phyloP scores from a whole-genome alignment of 2,113 vertebrate species.

The Narcine bancroftii region DNA sequence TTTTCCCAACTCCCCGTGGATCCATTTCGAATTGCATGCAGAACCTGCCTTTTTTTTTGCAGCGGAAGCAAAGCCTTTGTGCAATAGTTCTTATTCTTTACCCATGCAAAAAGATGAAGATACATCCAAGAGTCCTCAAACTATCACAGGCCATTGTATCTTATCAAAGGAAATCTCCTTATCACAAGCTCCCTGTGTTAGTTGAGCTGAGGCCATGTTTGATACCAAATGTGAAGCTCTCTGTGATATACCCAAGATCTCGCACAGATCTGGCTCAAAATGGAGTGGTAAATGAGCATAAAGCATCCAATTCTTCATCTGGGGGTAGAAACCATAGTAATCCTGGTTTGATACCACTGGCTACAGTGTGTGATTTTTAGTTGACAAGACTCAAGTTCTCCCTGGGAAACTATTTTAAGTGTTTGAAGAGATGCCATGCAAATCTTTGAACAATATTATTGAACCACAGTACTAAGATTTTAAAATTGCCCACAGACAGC shows the following conservation, averaged over 20 bases:
- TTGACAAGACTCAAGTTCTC: background rate
- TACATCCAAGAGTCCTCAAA: background rate
- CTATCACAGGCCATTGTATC: background rate
- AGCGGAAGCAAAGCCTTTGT: background rate
- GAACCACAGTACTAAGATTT: background rate
- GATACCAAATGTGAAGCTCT: background rate
- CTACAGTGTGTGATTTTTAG: background rate
- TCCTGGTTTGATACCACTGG: background rate
- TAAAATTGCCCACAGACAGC: background rate
- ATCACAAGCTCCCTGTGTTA: slow-evolving; percentile 5
- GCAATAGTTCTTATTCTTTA: background rate
- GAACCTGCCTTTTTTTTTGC: background rate
- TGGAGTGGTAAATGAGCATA: background rate
- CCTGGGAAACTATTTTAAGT: background rate
- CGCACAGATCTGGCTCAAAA: background rate
- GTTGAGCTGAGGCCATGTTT: background rate
- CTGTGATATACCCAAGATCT: background rate
- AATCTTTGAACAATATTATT: background rate
- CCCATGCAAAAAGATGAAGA: background rate
- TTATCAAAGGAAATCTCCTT: background rate
- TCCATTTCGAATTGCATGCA: background rate
- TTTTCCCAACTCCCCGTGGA: background rate
- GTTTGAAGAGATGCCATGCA: background rate
- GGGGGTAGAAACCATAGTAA: background rate
- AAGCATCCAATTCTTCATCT: background rate